phyloP scores from a whole-genome alignment of 2,113 vertebrate species.

The Semnornis frantzii region DNA sequence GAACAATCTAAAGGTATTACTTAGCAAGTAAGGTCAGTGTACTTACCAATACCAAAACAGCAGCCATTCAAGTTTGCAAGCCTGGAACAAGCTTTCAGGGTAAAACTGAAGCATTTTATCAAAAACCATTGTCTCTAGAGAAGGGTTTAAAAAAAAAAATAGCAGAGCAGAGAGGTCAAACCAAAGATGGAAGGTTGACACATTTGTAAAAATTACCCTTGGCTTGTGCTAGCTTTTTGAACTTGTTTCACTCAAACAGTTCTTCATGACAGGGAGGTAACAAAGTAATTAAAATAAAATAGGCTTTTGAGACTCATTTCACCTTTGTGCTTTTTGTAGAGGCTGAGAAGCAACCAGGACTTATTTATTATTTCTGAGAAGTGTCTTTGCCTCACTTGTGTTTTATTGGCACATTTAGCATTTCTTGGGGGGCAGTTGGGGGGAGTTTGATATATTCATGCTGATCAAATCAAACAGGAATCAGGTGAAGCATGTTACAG shows the following conservation, averaged over 20 bases:
- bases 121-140: not conserved
- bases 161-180: not conserved
- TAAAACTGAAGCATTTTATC: not conserved
- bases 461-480: not conserved
- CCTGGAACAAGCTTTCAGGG: not conserved
- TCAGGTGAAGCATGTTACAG: not conserved
- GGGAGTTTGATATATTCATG: not conserved
- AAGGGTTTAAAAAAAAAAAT: not conserved
- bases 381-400: not conserved
- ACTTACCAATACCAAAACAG: not conserved
- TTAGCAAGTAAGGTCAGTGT: not conserved
- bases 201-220: not conserved
- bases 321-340: not conserved
- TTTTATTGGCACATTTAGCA: not conserved
- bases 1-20: not conserved
- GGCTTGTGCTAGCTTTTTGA: not conserved
- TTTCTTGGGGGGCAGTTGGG: not conserved
- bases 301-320: not conserved
- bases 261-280: not conserved
- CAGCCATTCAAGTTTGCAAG: not conserved
- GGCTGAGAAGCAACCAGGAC: not conserved
- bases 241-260: not conserved
- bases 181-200: not conserved
- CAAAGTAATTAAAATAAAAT: slow-evolving; percentile 42
- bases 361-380: slow-evolving; percentile 2